phyloP scores from a whole-genome alignment of 2,113 vertebrate genomes.

The Nesogale talazaci region DNA sequence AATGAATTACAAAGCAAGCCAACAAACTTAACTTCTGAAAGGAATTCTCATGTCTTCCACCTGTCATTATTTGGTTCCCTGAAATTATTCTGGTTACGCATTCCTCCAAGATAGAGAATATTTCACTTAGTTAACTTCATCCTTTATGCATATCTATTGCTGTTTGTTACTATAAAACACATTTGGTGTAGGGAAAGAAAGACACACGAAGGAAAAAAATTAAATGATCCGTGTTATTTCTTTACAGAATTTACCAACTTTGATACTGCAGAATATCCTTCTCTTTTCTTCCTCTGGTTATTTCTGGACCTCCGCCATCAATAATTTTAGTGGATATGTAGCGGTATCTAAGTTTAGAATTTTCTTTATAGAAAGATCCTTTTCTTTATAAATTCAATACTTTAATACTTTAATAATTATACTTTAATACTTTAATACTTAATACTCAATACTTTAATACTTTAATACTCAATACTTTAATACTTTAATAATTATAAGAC shows the following conservation, averaged over 20 bases:
- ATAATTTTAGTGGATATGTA: not conserved
- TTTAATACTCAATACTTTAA: too few species aligned
- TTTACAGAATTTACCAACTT: not conserved
- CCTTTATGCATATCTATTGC: not conserved
- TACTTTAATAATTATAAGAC: too few species aligned
- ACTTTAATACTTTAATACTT: too few species aligned
- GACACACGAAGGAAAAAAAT: not conserved
- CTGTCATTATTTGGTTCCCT: not conserved
- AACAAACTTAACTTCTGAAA: slow-evolving; percentile 14
- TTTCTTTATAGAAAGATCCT: not conserved
- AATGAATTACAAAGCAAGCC: not conserved
- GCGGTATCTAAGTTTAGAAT: not conserved
- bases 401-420: too few species aligned
- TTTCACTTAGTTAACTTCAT: not conserved
- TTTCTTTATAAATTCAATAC: not conserved
- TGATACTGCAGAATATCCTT: not conserved
- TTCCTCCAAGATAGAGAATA: not conserved
- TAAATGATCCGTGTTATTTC: not conserved
- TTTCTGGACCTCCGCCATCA: too few species aligned
- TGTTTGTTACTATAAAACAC: too few species aligned
- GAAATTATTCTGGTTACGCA: slow-evolving; percentile 10
- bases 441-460: too few species aligned
- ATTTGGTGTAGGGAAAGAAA: too few species aligned
- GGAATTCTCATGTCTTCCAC: slow-evolving; percentile 25
- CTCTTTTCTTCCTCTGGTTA: not conserved